Percentiles rank a stretch among this genome's conserved stretches.
These are phyloP conservation scores for Verasper variegatus DNA, from an alignment of 2,113 vertebrate species.

Conservation along the genomic window DNA sequence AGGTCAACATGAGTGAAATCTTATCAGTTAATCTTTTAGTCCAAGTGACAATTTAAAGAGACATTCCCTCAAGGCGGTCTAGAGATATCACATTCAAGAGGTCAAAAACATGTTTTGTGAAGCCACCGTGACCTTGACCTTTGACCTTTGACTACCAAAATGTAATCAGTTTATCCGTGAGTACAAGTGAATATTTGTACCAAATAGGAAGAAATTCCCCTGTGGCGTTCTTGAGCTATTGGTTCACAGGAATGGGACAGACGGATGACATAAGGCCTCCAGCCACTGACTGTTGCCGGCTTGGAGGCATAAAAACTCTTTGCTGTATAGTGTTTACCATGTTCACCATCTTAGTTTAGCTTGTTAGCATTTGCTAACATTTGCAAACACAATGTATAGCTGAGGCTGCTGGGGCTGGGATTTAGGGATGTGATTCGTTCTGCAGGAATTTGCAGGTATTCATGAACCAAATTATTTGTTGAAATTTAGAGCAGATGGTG, in stretches of 20 bases:
- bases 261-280: background rate
- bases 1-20: too few relatives aligned
- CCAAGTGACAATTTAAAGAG: too few relatives aligned
- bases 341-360: background rate
- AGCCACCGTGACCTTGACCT: background rate
- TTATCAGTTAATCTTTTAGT: too few relatives aligned
- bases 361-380: background rate
- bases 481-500: background rate
- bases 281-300: too few relatives aligned
- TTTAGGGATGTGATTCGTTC: background rate
- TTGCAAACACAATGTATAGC: background rate
- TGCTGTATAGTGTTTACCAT: too few relatives aligned
- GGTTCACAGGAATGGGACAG: background rate
- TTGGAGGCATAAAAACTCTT: too few relatives aligned
- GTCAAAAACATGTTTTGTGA: too few relatives aligned
- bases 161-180: background rate
- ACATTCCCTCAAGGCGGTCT: too few relatives aligned
- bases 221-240: background rate
- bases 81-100: too few relatives aligned
- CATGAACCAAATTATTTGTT: background rate
- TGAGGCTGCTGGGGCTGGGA: background rate
- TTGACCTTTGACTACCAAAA: background rate
- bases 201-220: background rate
- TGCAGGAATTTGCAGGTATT: background rate
- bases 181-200: background rate